Evolutionary conservation across 2,888 invertebrate species (phyloP).

Genomic region (Diabrotica balteata): DNA sequence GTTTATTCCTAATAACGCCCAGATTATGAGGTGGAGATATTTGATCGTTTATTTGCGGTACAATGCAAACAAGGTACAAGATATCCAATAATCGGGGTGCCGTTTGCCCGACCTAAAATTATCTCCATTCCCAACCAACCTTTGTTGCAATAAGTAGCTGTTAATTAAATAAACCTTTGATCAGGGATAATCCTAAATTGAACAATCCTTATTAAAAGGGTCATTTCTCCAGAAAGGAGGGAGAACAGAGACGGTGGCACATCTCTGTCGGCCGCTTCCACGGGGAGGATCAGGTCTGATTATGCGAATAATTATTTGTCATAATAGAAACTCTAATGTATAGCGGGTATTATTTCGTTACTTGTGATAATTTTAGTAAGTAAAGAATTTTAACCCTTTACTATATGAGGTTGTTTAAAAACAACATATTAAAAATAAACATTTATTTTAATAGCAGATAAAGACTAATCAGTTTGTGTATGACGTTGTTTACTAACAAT

Average conservation of each 20-base stretch:
- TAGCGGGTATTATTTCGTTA: too few relatives aligned
- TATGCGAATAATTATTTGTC: too few relatives aligned
- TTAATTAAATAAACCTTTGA: constrained; percentile 28
- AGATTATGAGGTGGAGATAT: too few relatives aligned
- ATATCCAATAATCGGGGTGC: constrained; percentile 8
- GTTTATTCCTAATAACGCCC: too few relatives aligned
- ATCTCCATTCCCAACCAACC: constrained; percentile 9
- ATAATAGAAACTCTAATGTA: too few relatives aligned
- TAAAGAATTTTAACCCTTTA: too few relatives aligned
- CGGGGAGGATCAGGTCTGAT: neutral
- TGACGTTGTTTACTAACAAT: too few relatives aligned
- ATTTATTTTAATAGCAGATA: too few relatives aligned
- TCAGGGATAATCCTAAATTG: constrained; percentile 23
- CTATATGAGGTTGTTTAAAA: too few relatives aligned
- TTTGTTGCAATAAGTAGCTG: constrained; percentile 23
- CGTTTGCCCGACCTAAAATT: constrained; percentile 12
- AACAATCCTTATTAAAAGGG: constrained; percentile 12
- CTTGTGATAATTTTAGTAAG: too few relatives aligned
- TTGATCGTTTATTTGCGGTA: constrained; percentile 12
- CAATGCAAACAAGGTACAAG: constrained; percentile 24
- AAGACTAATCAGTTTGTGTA: too few relatives aligned
- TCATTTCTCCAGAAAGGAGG: neutral
- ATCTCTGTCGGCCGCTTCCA: neutral
- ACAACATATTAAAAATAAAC: too few relatives aligned
- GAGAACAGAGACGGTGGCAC: neutral